Percentiles rank a stretch among this genome's conserved stretches.
Conservation (phyloP, 2,888 invertebrate species). For the Cataglyphis altisquamis region DNA sequence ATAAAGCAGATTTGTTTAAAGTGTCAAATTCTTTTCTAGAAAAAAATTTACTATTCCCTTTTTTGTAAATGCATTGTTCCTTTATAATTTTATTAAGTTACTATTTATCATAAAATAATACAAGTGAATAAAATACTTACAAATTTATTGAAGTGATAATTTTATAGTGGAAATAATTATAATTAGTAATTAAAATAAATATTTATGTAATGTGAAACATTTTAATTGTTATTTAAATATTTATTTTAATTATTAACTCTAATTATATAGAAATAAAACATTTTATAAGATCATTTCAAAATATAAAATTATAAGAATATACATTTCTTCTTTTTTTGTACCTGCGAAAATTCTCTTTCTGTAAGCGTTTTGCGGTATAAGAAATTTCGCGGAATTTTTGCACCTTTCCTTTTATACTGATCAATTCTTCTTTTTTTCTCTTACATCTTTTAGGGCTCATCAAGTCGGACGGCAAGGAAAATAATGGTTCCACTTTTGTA, state of each 20-base stretch:
- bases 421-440: not conserved
- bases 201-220: not conserved
- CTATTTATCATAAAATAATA: not conserved
- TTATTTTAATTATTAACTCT: slow-evolving; percentile 13
- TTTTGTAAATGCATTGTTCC: not conserved
- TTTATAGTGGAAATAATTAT: not conserved
- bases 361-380: slow-evolving; percentile 58
- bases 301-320: not conserved
- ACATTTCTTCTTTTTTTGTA: slow-evolving; percentile 18
- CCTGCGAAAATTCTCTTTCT: slow-evolving; percentile 67
- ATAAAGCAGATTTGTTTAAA: slow-evolving; percentile 69
- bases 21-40: slow-evolving; percentile 50
- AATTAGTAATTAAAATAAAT: slow-evolving; percentile 4
- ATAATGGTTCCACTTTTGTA: slow-evolving; percentile 87
- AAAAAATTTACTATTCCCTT: slow-evolving; percentile 85
- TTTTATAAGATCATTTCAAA: not conserved
- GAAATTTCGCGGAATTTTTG: slow-evolving; percentile 10
- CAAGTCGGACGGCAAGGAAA: slow-evolving; percentile 89
- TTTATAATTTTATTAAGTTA: slow-evolving; percentile 7
- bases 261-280: not conserved
- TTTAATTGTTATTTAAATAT: not conserved
- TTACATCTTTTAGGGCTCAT: slow-evolving; percentile 43
- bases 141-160: not conserved
- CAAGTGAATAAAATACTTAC: not conserved
- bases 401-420: slow-evolving; percentile 15